Percentiles rank a stretch among this genome's conserved stretches.
These are phyloP conservation scores for Holcopasites calliopsidis DNA, from an alignment of 1,140 invertebrate genomes.

Conservation along the genomic window DNA sequence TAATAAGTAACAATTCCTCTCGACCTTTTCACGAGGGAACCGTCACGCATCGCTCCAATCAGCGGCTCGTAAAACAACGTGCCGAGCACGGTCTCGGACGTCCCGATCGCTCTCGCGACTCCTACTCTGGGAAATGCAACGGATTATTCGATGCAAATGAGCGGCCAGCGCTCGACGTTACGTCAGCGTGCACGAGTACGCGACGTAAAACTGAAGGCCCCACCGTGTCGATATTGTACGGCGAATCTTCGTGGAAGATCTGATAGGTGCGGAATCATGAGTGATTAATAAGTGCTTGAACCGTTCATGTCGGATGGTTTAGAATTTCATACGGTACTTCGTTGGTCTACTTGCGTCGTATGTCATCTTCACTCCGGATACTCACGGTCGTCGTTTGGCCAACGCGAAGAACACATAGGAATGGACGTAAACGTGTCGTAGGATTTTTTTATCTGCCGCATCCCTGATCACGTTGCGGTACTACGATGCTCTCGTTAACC, in stretches of 20 bases:
- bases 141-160: conserved; percentile 68
- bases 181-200: conserved; percentile 45
- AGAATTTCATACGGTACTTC: neutral
- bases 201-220: neutral
- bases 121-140: conserved; percentile 58
- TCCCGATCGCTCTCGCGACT: conserved; percentile 41
- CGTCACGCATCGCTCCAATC: conserved; percentile 51
- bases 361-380: conserved; percentile 48
- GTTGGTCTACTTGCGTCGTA: conserved; percentile 34
- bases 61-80: conserved; percentile 22
- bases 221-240: neutral
- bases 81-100: conserved; percentile 45
- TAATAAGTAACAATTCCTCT: conserved; percentile 25
- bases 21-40: conserved; percentile 47
- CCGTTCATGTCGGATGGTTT: no score
- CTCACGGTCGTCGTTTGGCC: conserved; percentile 44
- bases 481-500: conserved; percentile 46
- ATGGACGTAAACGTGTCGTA: conserved; percentile 51
- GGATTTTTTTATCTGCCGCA: conserved; percentile 63
- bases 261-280: neutral
- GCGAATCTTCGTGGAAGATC: neutral
- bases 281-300: no score
- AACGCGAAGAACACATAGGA: conserved; percentile 43
- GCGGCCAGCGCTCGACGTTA: conserved; percentile 46
- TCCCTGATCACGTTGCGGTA: conserved; percentile 63